Evolutionary conservation across 1,140 invertebrate genomes (phyloP), one percentile per base, ranked within the genome.

Genomic region (Wasmannia auropunctata): DNA sequence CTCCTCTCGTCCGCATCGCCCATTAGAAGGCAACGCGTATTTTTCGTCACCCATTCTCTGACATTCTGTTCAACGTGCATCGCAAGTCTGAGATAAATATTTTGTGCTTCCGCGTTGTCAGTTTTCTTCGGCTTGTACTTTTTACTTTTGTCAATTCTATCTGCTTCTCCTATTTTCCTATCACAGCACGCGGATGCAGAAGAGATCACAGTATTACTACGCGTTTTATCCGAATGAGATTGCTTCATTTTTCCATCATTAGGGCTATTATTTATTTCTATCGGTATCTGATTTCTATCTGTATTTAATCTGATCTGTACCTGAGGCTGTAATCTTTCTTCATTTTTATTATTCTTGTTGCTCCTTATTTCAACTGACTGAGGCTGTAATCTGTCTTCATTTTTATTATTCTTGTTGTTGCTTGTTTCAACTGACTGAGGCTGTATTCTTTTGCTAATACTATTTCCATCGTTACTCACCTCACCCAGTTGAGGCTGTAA

Each of bases 41-140:
- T 92, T 75, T 94, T 84, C 28, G 94, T 95, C 58, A 95, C 88
- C 95, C 95, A 96, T 87, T 95, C 94, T 37, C 89, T 86, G 43
- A 95, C 88, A 77, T 85, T 94, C 49, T 92, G 77, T 90, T 96
- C 95, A 58, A 95, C 83, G 63, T 84, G 88, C 8, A 76, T 84
- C 51, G 88, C 79, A 60, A 95, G 75, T 70, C 65, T 84, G 8
- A 84, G 80, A 85, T 90, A 91, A 56, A 84, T 43, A 43, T 58
- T 16, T 67, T 63, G 58, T 72, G 51, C 22, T 11, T 54, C n/a
- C 79, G 85, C 72, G 86, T 75, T 31, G 81, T 34, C 70, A 72
- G 56, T 62, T 76, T 85, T 67, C 54, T 54, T 54, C 28, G 58
- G 77, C 10, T 56, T 90, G 87, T 72, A 22, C 63, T 56, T 83